Conservation (phyloP, 2,888 invertebrate species). For the Drosophila bunnanda region DNA sequence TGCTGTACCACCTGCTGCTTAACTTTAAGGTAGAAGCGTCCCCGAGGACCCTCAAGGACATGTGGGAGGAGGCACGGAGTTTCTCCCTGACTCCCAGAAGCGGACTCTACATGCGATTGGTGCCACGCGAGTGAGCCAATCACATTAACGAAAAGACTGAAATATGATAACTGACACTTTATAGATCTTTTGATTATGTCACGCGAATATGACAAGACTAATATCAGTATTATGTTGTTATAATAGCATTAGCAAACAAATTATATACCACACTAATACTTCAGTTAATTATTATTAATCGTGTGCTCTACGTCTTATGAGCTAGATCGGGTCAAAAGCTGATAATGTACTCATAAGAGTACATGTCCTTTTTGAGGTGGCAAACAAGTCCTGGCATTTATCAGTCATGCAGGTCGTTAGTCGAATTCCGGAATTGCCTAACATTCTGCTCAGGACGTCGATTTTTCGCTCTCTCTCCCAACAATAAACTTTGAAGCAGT, state of each 20-base stretch:
- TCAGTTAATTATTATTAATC: neutral
- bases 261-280: neutral
- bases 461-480: too few species aligned
- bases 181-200: neutral
- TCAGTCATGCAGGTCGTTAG: too few species aligned
- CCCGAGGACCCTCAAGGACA: conserved; percentile 61
- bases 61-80: conserved; percentile 59
- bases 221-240: conserved; percentile 5
- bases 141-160: neutral
- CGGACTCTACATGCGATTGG: conserved; percentile 76
- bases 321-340: too few species aligned
- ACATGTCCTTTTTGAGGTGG: too few species aligned
- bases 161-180: neutral
- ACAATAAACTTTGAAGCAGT: too few species aligned
- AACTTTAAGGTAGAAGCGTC: conserved; percentile 70
- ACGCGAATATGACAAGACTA: neutral
- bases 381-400: too few species aligned
- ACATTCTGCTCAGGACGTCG: too few species aligned
- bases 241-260: neutral
- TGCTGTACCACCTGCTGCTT: conserved; percentile 70
- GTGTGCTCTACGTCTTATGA: neutral
- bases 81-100: conserved; percentile 61
- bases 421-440: too few species aligned
- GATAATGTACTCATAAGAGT: too few species aligned
- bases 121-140: conserved; percentile 50